Conservation (phyloP, 2,797 vertebrate genomes). For the Triplophysa yarkandensis region DNA sequence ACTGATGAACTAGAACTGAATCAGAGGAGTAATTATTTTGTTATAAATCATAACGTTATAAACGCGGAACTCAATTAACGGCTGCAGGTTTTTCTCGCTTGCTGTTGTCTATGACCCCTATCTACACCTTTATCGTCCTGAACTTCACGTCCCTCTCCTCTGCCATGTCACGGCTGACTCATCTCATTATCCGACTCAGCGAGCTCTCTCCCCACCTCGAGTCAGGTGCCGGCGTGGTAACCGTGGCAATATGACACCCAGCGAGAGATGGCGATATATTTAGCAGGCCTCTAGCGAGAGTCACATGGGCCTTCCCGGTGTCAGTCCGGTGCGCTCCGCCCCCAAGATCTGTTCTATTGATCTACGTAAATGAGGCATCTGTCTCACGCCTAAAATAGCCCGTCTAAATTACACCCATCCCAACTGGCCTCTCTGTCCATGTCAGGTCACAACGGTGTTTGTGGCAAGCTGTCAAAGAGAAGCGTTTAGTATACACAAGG, state of each 20-base stretch:
- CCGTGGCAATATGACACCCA: slow-evolving; percentile 46
- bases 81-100: background rate
- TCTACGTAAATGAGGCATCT: slow-evolving; percentile 70
- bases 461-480: background rate
- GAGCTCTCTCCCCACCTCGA: slow-evolving; percentile 46
- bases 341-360: slow-evolving; percentile 58
- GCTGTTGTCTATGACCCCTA: background rate
- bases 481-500: slow-evolving; percentile 14
- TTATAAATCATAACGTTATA: background rate
- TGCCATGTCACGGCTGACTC: slow-evolving; percentile 70
- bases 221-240: slow-evolving; percentile 45
- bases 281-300: slow-evolving; percentile 51
- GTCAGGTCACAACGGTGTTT: slow-evolving; percentile 12
- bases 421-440: slow-evolving; percentile 31
- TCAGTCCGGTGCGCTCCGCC: slow-evolving; percentile 33
- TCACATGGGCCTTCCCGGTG: slow-evolving; percentile 47
- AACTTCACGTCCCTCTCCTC: slow-evolving; percentile 53
- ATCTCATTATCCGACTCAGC: slow-evolving; percentile 77
- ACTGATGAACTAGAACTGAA: background rate
- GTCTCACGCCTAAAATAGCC: slow-evolving; percentile 66
- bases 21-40: slow-evolving; percentile 5
- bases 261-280: slow-evolving; percentile 54
- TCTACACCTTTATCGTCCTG: slow-evolving; percentile 46
- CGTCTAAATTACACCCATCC: slow-evolving; percentile 38
- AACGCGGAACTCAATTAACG: background rate